phyloP scores from a whole-genome alignment of 2,888 invertebrate genomes.

The Lasiommata megera region DNA sequence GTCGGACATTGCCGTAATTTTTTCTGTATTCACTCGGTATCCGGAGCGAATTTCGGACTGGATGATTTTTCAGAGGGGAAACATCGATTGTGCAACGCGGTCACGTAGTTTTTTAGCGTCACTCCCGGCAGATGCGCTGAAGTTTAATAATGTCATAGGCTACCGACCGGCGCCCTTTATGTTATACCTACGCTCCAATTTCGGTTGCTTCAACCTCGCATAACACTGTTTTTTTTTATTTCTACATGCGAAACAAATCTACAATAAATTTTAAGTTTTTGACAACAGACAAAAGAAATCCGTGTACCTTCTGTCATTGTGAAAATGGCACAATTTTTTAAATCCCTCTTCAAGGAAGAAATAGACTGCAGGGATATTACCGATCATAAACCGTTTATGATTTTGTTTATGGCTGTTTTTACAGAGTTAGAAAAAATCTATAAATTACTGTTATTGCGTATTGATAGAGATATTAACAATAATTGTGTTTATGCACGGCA shows the following conservation, averaged over 20 bases:
- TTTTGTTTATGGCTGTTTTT: too few relatives aligned
- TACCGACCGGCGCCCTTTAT: conserved; percentile 37
- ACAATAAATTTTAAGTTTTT: too few relatives aligned
- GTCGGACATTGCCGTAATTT: conserved; percentile 56
- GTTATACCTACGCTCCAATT: conserved; percentile 12
- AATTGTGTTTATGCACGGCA: too few relatives aligned
- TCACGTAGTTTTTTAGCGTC: conserved; percentile 75
- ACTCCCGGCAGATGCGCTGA: conserved; percentile 67
- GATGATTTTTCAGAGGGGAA: conserved; percentile 59
- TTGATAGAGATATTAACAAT: too few relatives aligned
- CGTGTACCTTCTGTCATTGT: too few relatives aligned
- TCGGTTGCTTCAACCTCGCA: not conserved
- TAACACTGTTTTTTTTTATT: not conserved
- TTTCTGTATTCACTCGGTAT: conserved; percentile 64
- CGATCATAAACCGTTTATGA: too few relatives aligned
- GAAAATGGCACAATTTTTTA: too few relatives aligned
- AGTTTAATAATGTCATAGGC: conserved; percentile 75
- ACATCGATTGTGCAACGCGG: conserved; percentile 61
- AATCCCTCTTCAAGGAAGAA: too few relatives aligned
- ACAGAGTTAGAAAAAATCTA: too few relatives aligned
- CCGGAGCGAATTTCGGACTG: conserved; percentile 56
- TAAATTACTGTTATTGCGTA: too few relatives aligned
- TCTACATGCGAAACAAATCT: not conserved
- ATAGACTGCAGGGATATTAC: too few relatives aligned
- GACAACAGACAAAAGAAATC: too few relatives aligned